Percentiles rank a stretch among this genome's conserved stretches.
Conservation (phyloP, 2,888 invertebrate genomes). For the Metacarcinus magister region DNA sequence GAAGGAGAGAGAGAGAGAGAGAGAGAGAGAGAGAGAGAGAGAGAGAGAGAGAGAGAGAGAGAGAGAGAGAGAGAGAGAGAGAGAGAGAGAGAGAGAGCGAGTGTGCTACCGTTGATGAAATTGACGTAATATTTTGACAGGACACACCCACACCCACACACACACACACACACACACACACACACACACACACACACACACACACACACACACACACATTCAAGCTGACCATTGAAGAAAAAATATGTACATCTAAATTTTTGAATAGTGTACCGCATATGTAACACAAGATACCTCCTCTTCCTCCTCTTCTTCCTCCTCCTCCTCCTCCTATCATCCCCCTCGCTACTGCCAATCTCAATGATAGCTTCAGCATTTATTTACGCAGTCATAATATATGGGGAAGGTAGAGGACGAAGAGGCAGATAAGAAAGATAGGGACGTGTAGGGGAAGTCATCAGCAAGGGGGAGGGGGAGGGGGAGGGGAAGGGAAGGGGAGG, state of each 20-base stretch:
- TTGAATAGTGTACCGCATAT: neutral
- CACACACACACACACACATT: constrained; percentile 16
- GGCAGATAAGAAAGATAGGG: neutral
- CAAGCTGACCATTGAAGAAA: neutral
- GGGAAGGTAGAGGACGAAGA: neutral
- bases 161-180: constrained; percentile 57
- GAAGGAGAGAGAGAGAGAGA: constrained; percentile 44
- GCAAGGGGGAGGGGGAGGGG: neutral
- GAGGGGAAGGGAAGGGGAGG: neutral
- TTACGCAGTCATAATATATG: neutral
- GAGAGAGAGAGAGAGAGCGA: neutral
- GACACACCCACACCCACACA: constrained; percentile 46
- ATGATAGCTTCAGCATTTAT: constrained; percentile 40
- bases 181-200: constrained; percentile 57
- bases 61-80: constrained; percentile 2
- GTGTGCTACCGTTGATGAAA: neutral
- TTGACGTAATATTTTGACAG: neutral
- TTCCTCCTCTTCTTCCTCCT: too few species aligned
- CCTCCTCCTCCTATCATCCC: neutral
- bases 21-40: constrained; percentile 55
- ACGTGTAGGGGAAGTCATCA: neutral
- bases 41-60: neutral
- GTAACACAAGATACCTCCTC: neutral
- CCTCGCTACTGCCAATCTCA: neutral
- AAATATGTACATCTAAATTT: neutral